phyloP scores from a whole-genome alignment of 2,797 vertebrate species.

The Etheostoma nigrum region DNA sequence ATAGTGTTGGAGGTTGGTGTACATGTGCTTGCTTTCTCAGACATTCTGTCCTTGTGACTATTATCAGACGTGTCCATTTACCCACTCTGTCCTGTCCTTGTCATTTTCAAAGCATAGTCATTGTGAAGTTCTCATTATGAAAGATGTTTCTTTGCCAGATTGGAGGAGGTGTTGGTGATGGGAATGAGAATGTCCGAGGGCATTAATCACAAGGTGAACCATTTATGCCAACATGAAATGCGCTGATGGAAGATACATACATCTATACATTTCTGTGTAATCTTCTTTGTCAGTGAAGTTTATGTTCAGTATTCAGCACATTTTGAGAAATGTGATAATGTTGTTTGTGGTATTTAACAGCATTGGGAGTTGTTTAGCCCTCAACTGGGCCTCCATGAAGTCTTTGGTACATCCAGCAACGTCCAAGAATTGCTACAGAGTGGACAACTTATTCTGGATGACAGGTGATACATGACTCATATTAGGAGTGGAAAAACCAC shows the following conservation, averaged over 20 bases:
- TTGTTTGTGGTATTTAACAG: conserved; percentile 70
- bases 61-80: conserved; percentile 14
- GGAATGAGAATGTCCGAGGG: conserved; percentile 91
- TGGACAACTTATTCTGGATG: conserved; percentile 87
- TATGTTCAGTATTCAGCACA: neutral
- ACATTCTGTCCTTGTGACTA: conserved; percentile 54
- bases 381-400: conserved; percentile 74
- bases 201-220: conserved; percentile 87
- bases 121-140: conserved; percentile 28
- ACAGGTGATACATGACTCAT: conserved; percentile 76
- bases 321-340: neutral
- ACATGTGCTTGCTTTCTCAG: conserved; percentile 34
- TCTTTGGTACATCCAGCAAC: conserved; percentile 79
- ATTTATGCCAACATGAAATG: neutral
- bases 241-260: neutral
- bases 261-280: neutral
- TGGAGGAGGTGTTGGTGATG: conserved; percentile 92
- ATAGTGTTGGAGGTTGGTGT: neutral
- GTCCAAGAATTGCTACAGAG: conserved; percentile 76
- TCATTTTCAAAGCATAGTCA: conserved; percentile 10
- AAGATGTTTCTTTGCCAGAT: conserved; percentile 76
- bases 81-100: conserved; percentile 32
- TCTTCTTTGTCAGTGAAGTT: neutral
- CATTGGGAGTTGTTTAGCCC: conserved; percentile 89
- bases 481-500: neutral